phyloP scores from a whole-genome alignment of 2,113 vertebrate genomes.

The Stegastes partitus region DNA sequence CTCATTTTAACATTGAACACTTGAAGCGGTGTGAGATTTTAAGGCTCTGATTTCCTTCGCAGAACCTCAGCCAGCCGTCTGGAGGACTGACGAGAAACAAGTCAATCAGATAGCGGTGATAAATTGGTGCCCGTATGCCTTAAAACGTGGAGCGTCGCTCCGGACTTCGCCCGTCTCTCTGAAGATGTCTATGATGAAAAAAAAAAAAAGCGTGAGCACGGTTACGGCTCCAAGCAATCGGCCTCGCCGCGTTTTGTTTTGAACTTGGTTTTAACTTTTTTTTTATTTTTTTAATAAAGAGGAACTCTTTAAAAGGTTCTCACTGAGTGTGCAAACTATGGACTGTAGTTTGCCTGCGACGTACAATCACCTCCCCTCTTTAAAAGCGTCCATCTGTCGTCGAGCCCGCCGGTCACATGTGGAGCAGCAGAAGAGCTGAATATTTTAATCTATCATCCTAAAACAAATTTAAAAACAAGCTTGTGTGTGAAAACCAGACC shows the following conservation, averaged over 20 bases:
- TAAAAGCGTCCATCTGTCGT: background rate
- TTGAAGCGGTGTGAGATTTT: constrained; percentile 23
- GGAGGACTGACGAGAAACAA: constrained; percentile 41
- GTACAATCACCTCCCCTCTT: constrained; percentile 71
- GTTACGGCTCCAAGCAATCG: constrained; percentile 50
- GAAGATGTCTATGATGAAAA: constrained; percentile 52
- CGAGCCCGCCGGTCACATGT: constrained; percentile 30
- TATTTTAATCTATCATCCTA: background rate
- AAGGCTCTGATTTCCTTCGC: constrained; percentile 38
- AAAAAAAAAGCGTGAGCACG: constrained; percentile 22
- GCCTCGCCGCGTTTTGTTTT: constrained; percentile 20
- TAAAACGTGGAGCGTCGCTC: constrained; percentile 56
- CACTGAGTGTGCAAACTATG: constrained; percentile 31
- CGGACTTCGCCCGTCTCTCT: constrained; percentile 7
- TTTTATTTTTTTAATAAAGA: constrained; percentile 71
- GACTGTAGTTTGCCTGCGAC: constrained; percentile 66
- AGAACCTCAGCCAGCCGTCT: constrained; percentile 36
- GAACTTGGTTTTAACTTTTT: constrained; percentile 48
- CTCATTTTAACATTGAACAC: constrained; percentile 19
- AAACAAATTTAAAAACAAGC: background rate
- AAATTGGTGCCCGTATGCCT: constrained; percentile 70
- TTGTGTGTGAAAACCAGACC: no score
- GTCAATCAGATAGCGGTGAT: constrained; percentile 19
- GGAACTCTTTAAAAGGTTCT: constrained; percentile 40
- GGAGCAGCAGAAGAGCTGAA: constrained; percentile 11